Evolutionary conservation across 2,113 vertebrate species (phyloP).

Genomic region (Rostratula benghalensis): DNA sequence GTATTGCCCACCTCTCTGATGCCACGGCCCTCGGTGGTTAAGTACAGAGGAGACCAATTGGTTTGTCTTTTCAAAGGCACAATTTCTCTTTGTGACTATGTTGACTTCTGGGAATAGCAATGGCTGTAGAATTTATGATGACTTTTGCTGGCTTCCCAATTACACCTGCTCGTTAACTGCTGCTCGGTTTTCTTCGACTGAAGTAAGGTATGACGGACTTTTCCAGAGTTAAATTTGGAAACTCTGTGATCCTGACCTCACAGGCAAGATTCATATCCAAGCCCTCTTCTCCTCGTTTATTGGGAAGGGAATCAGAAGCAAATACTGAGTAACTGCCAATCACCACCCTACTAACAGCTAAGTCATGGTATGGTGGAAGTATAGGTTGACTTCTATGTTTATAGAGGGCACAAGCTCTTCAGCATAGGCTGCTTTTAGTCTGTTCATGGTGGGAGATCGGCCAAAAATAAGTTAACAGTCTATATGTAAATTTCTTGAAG

Average conservation of each 20-base stretch:
- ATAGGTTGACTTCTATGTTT: neutral
- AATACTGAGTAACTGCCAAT: neutral
- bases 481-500: neutral
- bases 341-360: neutral
- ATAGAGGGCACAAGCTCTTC: neutral
- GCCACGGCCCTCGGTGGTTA: neutral
- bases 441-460: neutral
- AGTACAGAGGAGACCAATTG: neutral
- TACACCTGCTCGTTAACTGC: neutral
- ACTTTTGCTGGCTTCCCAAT: neutral
- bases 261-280: neutral
- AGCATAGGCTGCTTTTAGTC: neutral
- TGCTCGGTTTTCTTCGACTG: neutral
- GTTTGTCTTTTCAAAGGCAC: neutral
- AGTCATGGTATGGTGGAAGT: neutral
- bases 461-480: neutral
- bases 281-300: neutral
- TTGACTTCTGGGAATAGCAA: neutral
- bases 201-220: neutral
- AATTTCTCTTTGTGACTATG: rapidly evolving
- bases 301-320: neutral
- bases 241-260: neutral
- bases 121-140: neutral
- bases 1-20: neutral
- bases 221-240: neutral